Evolutionary conservation across 1,140 invertebrate species (phyloP), one percentile per base, ranked within the genome.

Genomic region (Aradophagus sp.): DNA sequence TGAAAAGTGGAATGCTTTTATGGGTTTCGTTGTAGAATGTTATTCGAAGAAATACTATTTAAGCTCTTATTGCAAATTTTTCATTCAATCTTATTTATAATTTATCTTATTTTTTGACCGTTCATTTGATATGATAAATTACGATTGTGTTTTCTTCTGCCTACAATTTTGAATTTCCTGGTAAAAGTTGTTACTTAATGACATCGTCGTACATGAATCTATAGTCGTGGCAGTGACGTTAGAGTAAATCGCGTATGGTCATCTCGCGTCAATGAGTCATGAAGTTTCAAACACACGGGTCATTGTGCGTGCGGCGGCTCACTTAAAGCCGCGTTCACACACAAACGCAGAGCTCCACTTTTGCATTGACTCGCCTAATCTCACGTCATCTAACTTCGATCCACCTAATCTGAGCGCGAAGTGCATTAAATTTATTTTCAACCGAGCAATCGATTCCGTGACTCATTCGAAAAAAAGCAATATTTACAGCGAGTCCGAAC

Each of bases 361-460:
- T 61, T 61, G 27, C 36, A 41, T 34, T 29, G 42, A 23, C 23
- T 34, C 29, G 19, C 36, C 36, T 61, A 61, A 50, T 61, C 56
- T 61, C 56, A 48, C 44, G 44, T 48, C 56, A 61, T 61, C 56
- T 47, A 58, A 11, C 23, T 47, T 47, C 55, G 42, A 58, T 58
- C 42, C 42, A 26, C 14, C 32, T 35, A 32, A 39, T 19, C 26
- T 11, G 4, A 15, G 41, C 26, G 31, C 16, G 29, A 20, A 55
- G 20, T 44, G 56, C 29, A 41, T 41, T 13, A 23, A 48, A 61
- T 48, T 48, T 61, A 48, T 61, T 48, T 34, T 2, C 55, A 27
- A 31, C 32, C 23, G 27, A 20, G 32, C 20, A 35, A 38, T 47
- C 53, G 32, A 38, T 38, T 7, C 6, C 5, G 0, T 27, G 26